phyloP scores from a whole-genome alignment of 2,113 vertebrate genomes.

The Sphaerodactylus townsendi region DNA sequence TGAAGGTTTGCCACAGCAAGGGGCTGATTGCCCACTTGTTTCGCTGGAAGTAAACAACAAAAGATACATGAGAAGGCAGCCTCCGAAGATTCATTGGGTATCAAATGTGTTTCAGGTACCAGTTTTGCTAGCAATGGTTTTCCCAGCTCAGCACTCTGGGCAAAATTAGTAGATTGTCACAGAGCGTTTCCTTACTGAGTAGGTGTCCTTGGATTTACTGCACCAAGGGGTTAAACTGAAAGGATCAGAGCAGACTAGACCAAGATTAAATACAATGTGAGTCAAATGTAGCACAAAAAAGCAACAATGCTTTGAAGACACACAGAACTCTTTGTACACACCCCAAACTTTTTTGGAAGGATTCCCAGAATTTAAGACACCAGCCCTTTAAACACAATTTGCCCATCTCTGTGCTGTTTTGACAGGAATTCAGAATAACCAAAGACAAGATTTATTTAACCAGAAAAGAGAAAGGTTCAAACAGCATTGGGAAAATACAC shows the following conservation, averaged over 20 bases:
- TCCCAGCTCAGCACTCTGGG: background rate
- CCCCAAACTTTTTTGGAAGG: conserved; percentile 7
- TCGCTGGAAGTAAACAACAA: background rate
- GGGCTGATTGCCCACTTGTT: background rate
- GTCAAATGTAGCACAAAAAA: conserved; percentile 39
- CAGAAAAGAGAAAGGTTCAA: conserved; percentile 33
- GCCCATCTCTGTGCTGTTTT: background rate
- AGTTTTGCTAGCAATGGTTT: conserved; percentile 19
- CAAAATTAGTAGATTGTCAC: conserved; percentile 8
- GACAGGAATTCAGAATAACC: conserved; percentile 17
- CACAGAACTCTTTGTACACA: conserved; percentile 7
- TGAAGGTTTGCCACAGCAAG: background rate
- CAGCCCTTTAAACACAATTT: conserved; percentile 16
- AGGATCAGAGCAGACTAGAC: background rate
- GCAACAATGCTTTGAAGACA: conserved; percentile 22
- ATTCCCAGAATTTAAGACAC: conserved; percentile 45
- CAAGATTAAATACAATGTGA: conserved; percentile 16
- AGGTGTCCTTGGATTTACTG: conserved; percentile 15
- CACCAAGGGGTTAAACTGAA: background rate
- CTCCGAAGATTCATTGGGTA: background rate
- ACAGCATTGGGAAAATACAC: conserved; percentile 47
- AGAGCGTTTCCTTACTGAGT: conserved; percentile 3
- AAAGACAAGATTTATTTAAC: conserved; percentile 39
- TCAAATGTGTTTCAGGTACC: background rate
- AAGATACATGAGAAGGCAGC: background rate